Conservation (phyloP, 2,113 vertebrate species). For the Tetraodon nigroviridis region DNA sequence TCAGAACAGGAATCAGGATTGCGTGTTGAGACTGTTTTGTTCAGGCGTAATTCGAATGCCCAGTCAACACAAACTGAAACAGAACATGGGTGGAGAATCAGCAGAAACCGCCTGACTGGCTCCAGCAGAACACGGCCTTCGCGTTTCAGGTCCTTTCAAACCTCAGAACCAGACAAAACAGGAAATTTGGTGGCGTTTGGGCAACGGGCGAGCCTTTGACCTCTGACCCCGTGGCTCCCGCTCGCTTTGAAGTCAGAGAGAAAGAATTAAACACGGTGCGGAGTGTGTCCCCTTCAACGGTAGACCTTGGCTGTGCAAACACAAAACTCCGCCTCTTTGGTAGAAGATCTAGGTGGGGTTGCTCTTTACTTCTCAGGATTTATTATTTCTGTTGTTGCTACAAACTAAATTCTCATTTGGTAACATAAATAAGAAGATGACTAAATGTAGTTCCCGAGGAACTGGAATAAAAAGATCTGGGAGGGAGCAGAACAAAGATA, state of each 20-base stretch:
- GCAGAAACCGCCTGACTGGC: conserved; percentile 8
- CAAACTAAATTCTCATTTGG: neutral
- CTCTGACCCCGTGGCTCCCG: conserved; percentile 56
- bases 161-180: conserved; percentile 64
- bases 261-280: conserved; percentile 67
- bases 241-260: conserved; percentile 69
- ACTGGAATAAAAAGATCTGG: too few relatives aligned
- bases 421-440: neutral
- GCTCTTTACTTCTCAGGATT: conserved; percentile 29
- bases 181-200: conserved; percentile 69
- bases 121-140: conserved; percentile 27
- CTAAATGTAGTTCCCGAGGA: neutral
- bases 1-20: too few relatives aligned
- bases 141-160: conserved; percentile 42
- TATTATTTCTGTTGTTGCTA: neutral
- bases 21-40: too few relatives aligned
- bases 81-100: neutral
- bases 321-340: conserved; percentile 51
- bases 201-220: conserved; percentile 66
- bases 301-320: conserved; percentile 64
- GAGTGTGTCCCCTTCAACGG: conserved; percentile 61
- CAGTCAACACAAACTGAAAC: conserved; percentile 1
- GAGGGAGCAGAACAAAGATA: too few relatives aligned
- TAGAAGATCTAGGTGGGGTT: conserved; percentile 45
- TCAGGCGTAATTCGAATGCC: conserved; percentile 1